These are phyloP conservation scores for Polyergus mexicanus DNA, from an alignment of 1,140 invertebrate species.

Conservation along the genomic window DNA sequence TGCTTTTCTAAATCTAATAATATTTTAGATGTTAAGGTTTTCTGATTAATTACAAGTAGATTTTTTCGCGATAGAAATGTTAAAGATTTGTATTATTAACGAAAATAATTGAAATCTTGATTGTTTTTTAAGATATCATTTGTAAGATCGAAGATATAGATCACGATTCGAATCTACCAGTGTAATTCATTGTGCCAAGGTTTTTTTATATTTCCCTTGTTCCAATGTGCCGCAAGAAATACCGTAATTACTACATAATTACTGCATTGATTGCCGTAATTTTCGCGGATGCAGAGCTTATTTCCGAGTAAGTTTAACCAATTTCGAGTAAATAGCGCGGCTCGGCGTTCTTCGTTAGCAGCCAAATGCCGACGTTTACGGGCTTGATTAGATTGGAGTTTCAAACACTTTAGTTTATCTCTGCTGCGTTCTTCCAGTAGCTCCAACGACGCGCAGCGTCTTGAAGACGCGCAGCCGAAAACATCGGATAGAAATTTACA, in stretches of 20 bases:
- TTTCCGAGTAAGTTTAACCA: conserved; percentile 45
- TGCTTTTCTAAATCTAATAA: not conserved
- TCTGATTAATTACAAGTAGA: not conserved
- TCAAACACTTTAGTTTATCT: conserved; percentile 49
- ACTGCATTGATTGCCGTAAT: conserved; percentile 43
- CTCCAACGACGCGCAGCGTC: not conserved
- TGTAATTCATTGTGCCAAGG: not conserved
- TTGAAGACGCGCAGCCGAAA: not conserved
- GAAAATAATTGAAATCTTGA: too few relatives aligned
- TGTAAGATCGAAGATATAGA: not conserved
- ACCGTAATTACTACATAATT: conserved; percentile 51
- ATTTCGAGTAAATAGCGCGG: conserved; percentile 54
- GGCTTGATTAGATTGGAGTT: conserved; percentile 62
- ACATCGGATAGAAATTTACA: conserved; percentile 37
- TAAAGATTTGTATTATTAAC: not conserved
- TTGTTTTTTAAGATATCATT: not conserved
- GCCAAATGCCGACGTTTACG: conserved; percentile 37
- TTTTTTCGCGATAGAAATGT: not conserved
- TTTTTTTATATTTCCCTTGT: not conserved
- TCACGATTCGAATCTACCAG: not conserved
- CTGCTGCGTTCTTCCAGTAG: not conserved
- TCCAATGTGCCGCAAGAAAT: not conserved
- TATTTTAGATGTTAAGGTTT: not conserved
- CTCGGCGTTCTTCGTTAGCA: conserved; percentile 51
- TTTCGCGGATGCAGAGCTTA: conserved; percentile 40